Conservation (phyloP, 1,140 invertebrate genomes). For the Halesus radiatus region DNA sequence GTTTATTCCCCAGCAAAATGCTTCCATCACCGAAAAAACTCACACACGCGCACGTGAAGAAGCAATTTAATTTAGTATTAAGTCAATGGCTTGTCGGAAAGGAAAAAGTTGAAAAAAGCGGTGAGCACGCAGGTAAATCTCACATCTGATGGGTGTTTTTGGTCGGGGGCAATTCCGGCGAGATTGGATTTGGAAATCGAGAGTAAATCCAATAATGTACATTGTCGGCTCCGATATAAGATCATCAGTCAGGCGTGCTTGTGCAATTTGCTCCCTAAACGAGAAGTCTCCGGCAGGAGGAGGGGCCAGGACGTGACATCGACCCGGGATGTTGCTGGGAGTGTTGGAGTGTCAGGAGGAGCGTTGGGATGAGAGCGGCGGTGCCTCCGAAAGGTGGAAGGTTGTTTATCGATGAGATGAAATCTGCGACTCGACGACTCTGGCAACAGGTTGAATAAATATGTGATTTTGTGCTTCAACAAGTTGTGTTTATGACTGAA, state of each 20-base stretch:
- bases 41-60: not conserved
- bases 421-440: not conserved
- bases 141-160: slow-evolving; percentile 19
- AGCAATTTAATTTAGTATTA: slow-evolving; percentile 9
- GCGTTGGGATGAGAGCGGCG: not conserved
- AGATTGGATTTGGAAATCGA: slow-evolving; percentile 26
- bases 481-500: not conserved
- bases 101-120: slow-evolving; percentile 8
- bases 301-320: not conserved
- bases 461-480: not conserved
- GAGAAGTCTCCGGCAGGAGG: not conserved
- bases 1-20: too few relatives aligned
- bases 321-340: not conserved
- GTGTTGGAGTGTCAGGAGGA: not conserved
- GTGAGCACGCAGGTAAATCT: slow-evolving; percentile 17
- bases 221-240: slow-evolving; percentile 25
- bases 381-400: not conserved
- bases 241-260: slow-evolving; percentile 20
- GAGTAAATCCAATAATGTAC: slow-evolving; percentile 37
- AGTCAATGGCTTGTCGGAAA: slow-evolving; percentile 5
- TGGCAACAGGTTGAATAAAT: not conserved
- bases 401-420: not conserved
- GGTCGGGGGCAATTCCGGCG: slow-evolving; percentile 15
- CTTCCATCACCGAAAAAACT: too few relatives aligned
- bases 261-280: not conserved